These are phyloP conservation scores for Holacanthus passer DNA, from an alignment of 2,113 vertebrate species.

Conservation along the genomic window DNA sequence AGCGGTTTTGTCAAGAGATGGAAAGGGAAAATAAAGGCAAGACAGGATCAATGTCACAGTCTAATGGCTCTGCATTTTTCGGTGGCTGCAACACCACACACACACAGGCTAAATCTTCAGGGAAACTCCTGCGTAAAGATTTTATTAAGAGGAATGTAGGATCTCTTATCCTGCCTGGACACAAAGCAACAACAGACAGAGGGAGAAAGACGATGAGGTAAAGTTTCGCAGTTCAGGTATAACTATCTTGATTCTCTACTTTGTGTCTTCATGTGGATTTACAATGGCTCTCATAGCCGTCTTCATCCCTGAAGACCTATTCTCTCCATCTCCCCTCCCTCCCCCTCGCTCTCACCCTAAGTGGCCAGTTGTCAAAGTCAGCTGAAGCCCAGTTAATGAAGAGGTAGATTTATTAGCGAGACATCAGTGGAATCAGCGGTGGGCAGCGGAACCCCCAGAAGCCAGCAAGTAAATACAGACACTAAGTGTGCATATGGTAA, in stretches of 20 bases:
- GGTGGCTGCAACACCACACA: slow-evolving; percentile 20
- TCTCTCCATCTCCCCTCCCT: slow-evolving; percentile 16
- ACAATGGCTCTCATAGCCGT: slow-evolving; percentile 30
- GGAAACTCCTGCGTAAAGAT: slow-evolving; percentile 29
- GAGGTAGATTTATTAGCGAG: slow-evolving; percentile 75
- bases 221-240: slow-evolving; percentile 58
- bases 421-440: slow-evolving; percentile 47
- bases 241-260: slow-evolving; percentile 43
- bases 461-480: slow-evolving; percentile 54
- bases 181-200: slow-evolving; percentile 23
- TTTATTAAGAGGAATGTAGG: slow-evolving; percentile 18
- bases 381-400: slow-evolving; percentile 78
- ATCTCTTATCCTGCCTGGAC: slow-evolving; percentile 17
- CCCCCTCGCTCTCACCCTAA: slow-evolving; percentile 52
- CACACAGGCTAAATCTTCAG: slow-evolving; percentile 21
- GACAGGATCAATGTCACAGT: slow-evolving; percentile 28
- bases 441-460: slow-evolving; percentile 53
- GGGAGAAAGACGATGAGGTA: slow-evolving; percentile 24
- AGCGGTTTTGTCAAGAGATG: neutral
- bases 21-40: slow-evolving; percentile 2
- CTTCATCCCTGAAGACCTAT: slow-evolving; percentile 18
- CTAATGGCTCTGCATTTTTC: slow-evolving; percentile 26
- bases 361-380: slow-evolving; percentile 79
- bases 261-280: slow-evolving; percentile 39
- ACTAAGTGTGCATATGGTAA: slow-evolving; percentile 44